Conservation (phyloP, 2,797 vertebrate genomes). For the Halcyon chelicuti region DNA sequence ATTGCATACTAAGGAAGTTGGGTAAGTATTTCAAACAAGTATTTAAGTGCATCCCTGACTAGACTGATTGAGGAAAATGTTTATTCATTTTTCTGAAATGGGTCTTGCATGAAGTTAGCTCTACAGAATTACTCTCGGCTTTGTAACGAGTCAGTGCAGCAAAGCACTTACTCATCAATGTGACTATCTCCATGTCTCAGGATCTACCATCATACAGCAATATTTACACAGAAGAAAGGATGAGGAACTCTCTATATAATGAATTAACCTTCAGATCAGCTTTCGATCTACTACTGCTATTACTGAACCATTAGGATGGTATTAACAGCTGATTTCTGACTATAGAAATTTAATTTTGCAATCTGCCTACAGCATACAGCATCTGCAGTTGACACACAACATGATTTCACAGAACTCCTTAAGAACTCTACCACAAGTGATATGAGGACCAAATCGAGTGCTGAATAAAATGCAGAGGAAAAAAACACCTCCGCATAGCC, state of each 20-base stretch:
- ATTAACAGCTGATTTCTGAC: not conserved
- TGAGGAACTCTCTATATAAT: not conserved
- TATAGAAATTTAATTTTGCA: not conserved
- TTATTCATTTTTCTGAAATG: not conserved
- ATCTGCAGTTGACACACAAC: not conserved
- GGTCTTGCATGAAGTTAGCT: not conserved
- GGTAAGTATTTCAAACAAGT: not conserved
- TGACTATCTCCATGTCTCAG: not conserved
- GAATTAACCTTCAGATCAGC: not conserved
- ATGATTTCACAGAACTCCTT: not conserved
- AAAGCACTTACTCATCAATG: not conserved
- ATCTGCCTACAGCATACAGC: not conserved
- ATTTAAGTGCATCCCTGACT: not conserved
- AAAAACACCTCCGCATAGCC: not conserved
- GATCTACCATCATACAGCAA: not conserved
- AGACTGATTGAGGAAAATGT: not conserved
- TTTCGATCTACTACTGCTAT: not conserved
- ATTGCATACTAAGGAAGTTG: not conserved
- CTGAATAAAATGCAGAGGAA: not conserved
- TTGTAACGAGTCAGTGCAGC: not conserved
- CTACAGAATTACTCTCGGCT: not conserved
- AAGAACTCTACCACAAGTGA: not conserved
- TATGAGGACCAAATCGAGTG: not conserved
- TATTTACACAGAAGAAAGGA: not conserved
- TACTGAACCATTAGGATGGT: not conserved